Percentiles rank a stretch among this genome's conserved stretches.
Conservation (phyloP, 2,888 invertebrate genomes). For the Bedellia somnulentella region DNA sequence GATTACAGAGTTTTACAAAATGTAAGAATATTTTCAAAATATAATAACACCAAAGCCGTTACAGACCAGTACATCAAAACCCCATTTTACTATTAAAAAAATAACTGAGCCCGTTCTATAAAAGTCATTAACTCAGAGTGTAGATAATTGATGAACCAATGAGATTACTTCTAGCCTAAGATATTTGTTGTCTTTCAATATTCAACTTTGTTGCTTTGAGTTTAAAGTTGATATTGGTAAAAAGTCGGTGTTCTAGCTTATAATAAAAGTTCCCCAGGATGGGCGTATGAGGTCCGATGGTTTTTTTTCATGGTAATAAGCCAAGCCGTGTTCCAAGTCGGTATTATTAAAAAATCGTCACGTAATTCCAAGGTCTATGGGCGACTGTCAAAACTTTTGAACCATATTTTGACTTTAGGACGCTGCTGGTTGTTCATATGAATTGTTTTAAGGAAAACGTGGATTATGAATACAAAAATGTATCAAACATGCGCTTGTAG, state of each 20-base stretch:
- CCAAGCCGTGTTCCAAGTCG: slow-evolving; percentile 16
- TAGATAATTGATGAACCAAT: slow-evolving; percentile 59
- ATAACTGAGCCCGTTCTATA: slow-evolving; percentile 41
- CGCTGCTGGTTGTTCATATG: too few species aligned
- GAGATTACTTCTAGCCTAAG: slow-evolving; percentile 39
- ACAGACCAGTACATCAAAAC: too few species aligned
- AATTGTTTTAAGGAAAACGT: too few species aligned
- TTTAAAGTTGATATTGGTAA: slow-evolving; percentile 1
- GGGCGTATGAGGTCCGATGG: slow-evolving; percentile 24
- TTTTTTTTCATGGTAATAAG: slow-evolving; percentile 17
- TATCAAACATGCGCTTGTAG: too few species aligned
- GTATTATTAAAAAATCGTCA: slow-evolving; percentile 60
- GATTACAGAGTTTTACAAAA: too few species aligned
- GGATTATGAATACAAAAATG: too few species aligned
- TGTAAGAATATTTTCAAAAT: too few species aligned
- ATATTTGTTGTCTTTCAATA: too few species aligned
- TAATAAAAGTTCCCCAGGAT: slow-evolving; percentile 39
- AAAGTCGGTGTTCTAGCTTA: slow-evolving; percentile 8
- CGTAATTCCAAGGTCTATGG: slow-evolving; percentile 13
- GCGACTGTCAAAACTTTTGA: slow-evolving; percentile 21
- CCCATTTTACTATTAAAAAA: slow-evolving; percentile 24
- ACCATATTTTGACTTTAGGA: slow-evolving; percentile 32
- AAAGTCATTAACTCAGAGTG: slow-evolving; percentile 57
- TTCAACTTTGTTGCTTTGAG: too few species aligned
- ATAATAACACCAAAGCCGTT: too few species aligned